Evolutionary conservation across 2,113 vertebrate genomes (phyloP).

Genomic region (Salvelinus alpinus): DNA sequence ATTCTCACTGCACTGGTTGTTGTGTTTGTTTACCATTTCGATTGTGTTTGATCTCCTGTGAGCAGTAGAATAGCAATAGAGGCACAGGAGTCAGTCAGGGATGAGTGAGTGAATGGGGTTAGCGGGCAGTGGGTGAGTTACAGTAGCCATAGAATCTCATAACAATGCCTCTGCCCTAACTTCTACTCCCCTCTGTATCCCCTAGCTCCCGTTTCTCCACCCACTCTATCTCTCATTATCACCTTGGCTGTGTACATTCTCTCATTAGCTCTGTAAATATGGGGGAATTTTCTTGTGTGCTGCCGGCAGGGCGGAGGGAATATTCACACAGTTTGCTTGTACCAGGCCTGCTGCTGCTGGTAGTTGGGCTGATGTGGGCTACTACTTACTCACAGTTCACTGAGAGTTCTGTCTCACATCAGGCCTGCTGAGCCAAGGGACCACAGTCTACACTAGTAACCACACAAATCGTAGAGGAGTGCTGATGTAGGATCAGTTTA

Average conservation of each 20-base stretch:
- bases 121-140: constrained; percentile 16
- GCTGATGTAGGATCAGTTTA: no score
- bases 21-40: constrained; percentile 25
- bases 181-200: constrained; percentile 13
- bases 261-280: neutral
- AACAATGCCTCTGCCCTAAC: constrained; percentile 22
- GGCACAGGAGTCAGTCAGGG: constrained; percentile 15
- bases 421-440: no score
- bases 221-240: neutral
- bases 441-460: no score
- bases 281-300: neutral
- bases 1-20: neutral
- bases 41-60: constrained; percentile 14
- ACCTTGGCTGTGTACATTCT: neutral
- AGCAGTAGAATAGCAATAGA: constrained; percentile 28
- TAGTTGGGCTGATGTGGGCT: no score
- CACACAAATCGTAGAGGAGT: no score
- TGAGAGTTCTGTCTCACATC: no score
- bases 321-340: neutral
- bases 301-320: neutral
- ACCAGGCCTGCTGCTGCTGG: no score
- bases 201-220: constrained; percentile 4
- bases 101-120: constrained; percentile 37
- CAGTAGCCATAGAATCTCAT: neutral
- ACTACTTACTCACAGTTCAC: no score